Percentiles rank a stretch among this genome's conserved stretches.
These are phyloP conservation scores for Cotesia congregata DNA, from an alignment of 2,888 invertebrate genomes.

Conservation along the genomic window DNA sequence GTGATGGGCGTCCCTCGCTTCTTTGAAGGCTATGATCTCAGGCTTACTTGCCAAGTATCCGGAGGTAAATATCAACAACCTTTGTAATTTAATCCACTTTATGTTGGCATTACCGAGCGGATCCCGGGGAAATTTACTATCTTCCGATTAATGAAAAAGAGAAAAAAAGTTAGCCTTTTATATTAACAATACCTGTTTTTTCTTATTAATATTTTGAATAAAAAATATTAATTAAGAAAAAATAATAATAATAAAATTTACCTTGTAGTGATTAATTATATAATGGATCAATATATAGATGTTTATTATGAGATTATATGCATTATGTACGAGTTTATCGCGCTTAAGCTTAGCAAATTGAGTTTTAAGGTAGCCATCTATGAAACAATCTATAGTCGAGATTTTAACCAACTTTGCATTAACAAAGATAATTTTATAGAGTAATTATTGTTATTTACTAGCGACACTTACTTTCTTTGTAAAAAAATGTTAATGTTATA, in stretches of 20 bases:
- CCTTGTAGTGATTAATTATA: not conserved
- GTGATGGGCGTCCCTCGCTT: conserved; percentile 85
- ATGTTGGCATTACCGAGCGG: conserved; percentile 13
- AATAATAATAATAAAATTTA: not conserved
- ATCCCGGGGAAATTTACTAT: not conserved
- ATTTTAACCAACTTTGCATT: not conserved
- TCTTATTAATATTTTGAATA: not conserved
- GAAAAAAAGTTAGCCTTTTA: not conserved
- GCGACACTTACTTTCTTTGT: too few relatives aligned
- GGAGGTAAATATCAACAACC: conserved; percentile 78
- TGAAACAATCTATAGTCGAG: not conserved
- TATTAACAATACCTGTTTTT: not conserved
- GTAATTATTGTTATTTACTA: not conserved
- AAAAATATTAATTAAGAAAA: not conserved
- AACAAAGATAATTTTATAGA: not conserved
- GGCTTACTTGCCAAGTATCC: conserved; percentile 86
- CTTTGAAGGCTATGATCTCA: conserved; percentile 86
- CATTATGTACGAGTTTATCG: conserved; percentile 1
- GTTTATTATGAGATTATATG: not conserved
- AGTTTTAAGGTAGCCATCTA: not conserved
- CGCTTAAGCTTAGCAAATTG: not conserved
- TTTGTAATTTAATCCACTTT: conserved; percentile 43
- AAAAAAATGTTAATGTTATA: too few relatives aligned
- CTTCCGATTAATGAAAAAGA: not conserved
- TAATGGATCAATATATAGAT: not conserved